A percentile compares a stretch with the other conserved stretches of the same genome.
phyloP scores from a whole-genome alignment of 1,140 invertebrate species.

The Ylistrum balloti region DNA sequence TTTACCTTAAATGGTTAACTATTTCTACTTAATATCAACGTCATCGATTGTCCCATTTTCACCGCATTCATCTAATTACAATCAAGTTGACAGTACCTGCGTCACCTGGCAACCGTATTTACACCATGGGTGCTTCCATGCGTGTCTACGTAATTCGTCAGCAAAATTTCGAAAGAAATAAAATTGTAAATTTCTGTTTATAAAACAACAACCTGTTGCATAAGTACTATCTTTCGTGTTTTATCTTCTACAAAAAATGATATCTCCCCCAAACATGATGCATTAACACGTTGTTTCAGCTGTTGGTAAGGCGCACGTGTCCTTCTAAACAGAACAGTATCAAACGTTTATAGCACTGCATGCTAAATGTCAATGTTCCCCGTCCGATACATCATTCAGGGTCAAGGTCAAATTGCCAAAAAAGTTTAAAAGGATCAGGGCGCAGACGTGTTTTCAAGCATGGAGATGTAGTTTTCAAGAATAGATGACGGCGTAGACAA shows the following conservation, averaged over 20 bases:
- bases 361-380: neutral
- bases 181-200: neutral
- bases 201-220: conserved; percentile 3
- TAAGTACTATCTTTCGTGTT: neutral
- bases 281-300: conserved; percentile 24
- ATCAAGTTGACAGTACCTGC: too few species aligned
- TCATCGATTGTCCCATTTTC: too few species aligned
- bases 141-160: neutral
- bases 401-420: neutral
- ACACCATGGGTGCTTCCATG: too few species aligned
- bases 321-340: neutral
- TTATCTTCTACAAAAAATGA: neutral
- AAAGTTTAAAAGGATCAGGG: neutral
- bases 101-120: too few species aligned
- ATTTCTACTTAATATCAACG: too few species aligned
- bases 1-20: too few species aligned
- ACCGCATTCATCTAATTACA: too few species aligned
- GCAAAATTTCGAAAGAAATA: neutral
- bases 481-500: too few species aligned
- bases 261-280: neutral
- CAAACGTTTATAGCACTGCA: neutral
- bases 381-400: neutral
- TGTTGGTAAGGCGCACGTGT: neutral
- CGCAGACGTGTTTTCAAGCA: neutral
- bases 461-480: too few species aligned